Evolutionary conservation across 2,888 invertebrate genomes (phyloP).

Genomic region (Phengaris arion): DNA sequence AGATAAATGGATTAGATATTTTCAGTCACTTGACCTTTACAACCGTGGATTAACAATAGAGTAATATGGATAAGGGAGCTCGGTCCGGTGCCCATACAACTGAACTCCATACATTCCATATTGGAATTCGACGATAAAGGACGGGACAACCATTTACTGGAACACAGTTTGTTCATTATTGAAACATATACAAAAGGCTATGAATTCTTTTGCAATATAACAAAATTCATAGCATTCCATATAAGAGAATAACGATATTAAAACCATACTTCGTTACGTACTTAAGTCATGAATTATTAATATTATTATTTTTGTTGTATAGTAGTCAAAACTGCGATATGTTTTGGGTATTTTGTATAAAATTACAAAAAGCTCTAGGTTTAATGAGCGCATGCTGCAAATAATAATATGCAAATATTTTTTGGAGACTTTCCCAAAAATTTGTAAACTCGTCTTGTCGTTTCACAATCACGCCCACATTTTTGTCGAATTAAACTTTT

Average conservation of each 20-base stretch:
- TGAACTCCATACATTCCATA: constrained; percentile 63
- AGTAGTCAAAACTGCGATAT: no score
- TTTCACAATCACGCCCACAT: constrained; percentile 40
- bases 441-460: constrained; percentile 30
- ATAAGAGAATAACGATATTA: neutral
- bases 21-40: neutral
- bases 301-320: no score
- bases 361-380: no score
- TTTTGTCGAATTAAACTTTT: constrained; percentile 38
- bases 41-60: constrained; percentile 37
- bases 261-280: neutral
- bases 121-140: constrained; percentile 72
- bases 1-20: constrained; percentile 4
- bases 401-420: constrained; percentile 34
- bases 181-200: constrained; percentile 25
- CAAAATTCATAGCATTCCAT: constrained; percentile 31
- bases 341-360: no score
- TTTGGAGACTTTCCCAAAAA: constrained; percentile 35
- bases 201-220: constrained; percentile 29
- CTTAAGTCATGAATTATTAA: neutral
- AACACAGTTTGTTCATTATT: constrained; percentile 42
- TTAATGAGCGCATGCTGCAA: no score
- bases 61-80: constrained; percentile 42
- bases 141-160: constrained; percentile 66
- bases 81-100: constrained; percentile 43